phyloP scores from a whole-genome alignment of 2,888 invertebrate species.

The Caenorhabditis virilis region DNA sequence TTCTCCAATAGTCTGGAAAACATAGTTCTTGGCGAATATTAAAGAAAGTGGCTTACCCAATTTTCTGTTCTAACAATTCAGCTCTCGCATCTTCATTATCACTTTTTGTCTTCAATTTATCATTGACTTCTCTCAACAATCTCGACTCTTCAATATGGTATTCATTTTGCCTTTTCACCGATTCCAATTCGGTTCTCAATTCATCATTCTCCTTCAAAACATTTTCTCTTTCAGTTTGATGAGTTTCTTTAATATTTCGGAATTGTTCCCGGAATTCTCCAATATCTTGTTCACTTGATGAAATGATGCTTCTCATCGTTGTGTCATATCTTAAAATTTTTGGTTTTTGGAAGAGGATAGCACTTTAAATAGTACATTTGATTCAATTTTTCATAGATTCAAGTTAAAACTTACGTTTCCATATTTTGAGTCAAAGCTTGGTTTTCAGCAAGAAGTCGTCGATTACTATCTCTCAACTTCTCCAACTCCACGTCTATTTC shows the following conservation, averaged over 20 bases:
- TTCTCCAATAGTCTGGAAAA: constrained; percentile 17
- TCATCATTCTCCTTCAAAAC: constrained; percentile 15
- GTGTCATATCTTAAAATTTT: constrained; percentile 30
- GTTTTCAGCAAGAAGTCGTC: constrained; percentile 48
- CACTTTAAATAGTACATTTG: not conserved
- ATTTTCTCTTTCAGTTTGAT: constrained; percentile 11
- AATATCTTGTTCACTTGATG: constrained; percentile 30
- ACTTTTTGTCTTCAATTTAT: constrained; percentile 12
- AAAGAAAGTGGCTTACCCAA: constrained; percentile 2
- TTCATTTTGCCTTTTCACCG: constrained; percentile 23
- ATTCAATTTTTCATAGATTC: constrained; percentile 1
- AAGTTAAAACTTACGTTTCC: constrained; percentile 10
- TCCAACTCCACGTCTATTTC: constrained; percentile 53
- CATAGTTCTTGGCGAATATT: not conserved
- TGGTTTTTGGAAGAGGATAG: not conserved
- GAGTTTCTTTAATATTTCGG: constrained; percentile 26
- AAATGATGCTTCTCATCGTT: constrained; percentile 23
- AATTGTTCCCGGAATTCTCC: constrained; percentile 35
- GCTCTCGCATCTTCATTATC: constrained; percentile 7
- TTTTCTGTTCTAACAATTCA: constrained; percentile 30
- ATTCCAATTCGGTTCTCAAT: constrained; percentile 20
- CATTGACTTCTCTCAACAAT: constrained; percentile 34
- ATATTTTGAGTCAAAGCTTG: constrained; percentile 30
- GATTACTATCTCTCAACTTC: constrained; percentile 48
- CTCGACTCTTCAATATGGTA: constrained; percentile 27